Evolutionary conservation across 2,888 invertebrate genomes (phyloP).

Genomic region (Serrognathus titanus): DNA sequence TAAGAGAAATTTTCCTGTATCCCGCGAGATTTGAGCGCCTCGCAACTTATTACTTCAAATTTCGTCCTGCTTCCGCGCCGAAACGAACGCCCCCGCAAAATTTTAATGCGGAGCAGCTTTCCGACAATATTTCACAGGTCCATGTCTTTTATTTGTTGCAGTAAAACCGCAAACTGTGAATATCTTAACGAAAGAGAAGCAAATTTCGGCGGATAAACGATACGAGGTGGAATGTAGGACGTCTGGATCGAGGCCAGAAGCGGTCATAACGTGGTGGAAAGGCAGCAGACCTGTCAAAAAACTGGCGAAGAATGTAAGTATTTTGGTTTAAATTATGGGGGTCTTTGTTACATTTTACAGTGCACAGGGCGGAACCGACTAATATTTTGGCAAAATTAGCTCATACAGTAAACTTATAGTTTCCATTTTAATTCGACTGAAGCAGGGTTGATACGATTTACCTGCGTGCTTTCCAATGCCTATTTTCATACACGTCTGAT

Average conservation of each 20-base stretch:
- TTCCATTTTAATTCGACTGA: no score
- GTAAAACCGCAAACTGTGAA: constrained; percentile 83
- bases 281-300: constrained; percentile 76
- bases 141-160: constrained; percentile 51
- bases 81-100: constrained; percentile 1
- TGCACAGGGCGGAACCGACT: no score
- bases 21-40: constrained; percentile 10
- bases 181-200: constrained; percentile 79
- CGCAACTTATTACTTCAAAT: constrained; percentile 19
- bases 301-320: constrained; percentile 77
- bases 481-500: no score
- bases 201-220: constrained; percentile 79
- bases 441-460: no score
- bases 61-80: constrained; percentile 11
- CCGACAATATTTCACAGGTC: neutral
- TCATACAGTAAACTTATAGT: no score
- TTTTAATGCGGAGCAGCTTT: constrained; percentile 7
- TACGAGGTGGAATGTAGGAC: constrained; percentile 86
- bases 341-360: no score
- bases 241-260: constrained; percentile 81
- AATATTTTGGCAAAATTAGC: no score
- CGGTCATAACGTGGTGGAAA: constrained; percentile 88
- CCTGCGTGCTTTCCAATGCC: no score
- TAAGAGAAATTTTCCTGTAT: constrained; percentile 13
- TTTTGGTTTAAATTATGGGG: neutral